phyloP scores from a whole-genome alignment of 2,888 invertebrate species.

The Pristionchus fissidentatus region DNA sequence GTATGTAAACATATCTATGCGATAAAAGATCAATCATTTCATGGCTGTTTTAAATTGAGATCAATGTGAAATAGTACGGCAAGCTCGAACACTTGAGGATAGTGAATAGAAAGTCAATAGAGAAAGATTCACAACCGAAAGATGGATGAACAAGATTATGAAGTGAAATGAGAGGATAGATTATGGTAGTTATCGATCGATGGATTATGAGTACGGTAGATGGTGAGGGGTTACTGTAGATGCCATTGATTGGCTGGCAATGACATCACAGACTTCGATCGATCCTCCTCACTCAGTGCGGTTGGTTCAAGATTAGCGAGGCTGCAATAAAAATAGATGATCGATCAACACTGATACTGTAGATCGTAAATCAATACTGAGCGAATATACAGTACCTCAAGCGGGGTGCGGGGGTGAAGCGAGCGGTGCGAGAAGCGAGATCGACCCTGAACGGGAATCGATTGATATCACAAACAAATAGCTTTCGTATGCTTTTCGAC shows the following conservation, averaged over 20 bases:
- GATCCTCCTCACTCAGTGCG: conserved; percentile 31
- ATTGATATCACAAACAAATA: conserved; percentile 1
- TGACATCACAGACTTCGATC: conserved; percentile 30
- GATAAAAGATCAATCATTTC: background rate
- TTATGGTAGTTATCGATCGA: conserved; percentile 31
- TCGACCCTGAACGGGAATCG: conserved; percentile 29
- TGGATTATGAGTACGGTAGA: conserved; percentile 27
- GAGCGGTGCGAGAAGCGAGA: conserved; percentile 30
- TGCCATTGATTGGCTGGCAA: conserved; percentile 44
- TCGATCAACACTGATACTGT: no score
- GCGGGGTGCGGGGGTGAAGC: conserved; percentile 32
- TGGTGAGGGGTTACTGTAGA: conserved; percentile 34
- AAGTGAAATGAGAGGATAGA: conserved; percentile 44
- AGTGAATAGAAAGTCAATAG: background rate
- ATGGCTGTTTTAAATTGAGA: background rate
- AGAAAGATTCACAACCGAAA: conserved; percentile 5
- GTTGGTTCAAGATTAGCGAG: conserved; percentile 42
- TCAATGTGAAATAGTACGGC: background rate
- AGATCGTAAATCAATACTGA: background rate
- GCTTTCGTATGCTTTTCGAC: no score
- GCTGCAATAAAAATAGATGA: conserved; percentile 37
- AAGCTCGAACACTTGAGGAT: conserved; percentile 32
- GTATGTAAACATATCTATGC: background rate
- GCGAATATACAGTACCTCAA: conserved; percentile 4
- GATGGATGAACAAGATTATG: background rate